Conservation (phyloP, 1,140 invertebrate species). For the Drosophila littoralis region DNA sequence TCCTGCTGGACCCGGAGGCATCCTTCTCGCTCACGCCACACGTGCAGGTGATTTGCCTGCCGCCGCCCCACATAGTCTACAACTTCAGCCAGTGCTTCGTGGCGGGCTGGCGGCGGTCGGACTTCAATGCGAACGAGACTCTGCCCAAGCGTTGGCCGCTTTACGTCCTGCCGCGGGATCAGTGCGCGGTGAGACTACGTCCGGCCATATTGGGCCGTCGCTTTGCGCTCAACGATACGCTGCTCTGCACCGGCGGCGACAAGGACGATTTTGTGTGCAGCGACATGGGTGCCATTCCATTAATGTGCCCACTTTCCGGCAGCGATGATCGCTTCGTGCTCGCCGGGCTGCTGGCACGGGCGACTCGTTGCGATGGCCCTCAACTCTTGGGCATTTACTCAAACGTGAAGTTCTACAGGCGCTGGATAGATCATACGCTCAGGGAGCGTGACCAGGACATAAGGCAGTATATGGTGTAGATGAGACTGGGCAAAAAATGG, state of each 20-base stretch:
- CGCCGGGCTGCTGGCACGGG: conserved; percentile 56
- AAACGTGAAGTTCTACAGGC: conserved; percentile 51
- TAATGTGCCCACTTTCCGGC: conserved; percentile 58
- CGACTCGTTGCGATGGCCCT: conserved; percentile 46
- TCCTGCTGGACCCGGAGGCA: conserved; percentile 26
- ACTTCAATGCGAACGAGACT: conserved; percentile 36
- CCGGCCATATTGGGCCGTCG: conserved; percentile 52
- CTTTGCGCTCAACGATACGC: conserved; percentile 47
- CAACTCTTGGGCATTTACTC: conserved; percentile 64
- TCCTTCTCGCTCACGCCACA: conserved; percentile 44
- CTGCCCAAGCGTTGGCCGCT: conserved; percentile 56
- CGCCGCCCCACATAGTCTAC: conserved; percentile 44
- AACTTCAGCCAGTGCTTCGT: conserved; percentile 66
- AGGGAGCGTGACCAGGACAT: conserved; percentile 62
- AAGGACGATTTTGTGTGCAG: conserved; percentile 59
- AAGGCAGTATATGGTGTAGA: conserved; percentile 52
- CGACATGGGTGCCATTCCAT: conserved; percentile 46
- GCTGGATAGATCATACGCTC: conserved; percentile 62
- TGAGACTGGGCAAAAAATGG: neutral
- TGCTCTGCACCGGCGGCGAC: conserved; percentile 60
- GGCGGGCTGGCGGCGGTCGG: conserved; percentile 48
- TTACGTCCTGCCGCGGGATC: conserved; percentile 54
- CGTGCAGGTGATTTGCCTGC: conserved; percentile 58
- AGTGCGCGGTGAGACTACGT: conserved; percentile 57
- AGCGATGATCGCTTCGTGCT: conserved; percentile 45